Conservation (phyloP, 2,888 invertebrate species). For the Platypus cylindrus region DNA sequence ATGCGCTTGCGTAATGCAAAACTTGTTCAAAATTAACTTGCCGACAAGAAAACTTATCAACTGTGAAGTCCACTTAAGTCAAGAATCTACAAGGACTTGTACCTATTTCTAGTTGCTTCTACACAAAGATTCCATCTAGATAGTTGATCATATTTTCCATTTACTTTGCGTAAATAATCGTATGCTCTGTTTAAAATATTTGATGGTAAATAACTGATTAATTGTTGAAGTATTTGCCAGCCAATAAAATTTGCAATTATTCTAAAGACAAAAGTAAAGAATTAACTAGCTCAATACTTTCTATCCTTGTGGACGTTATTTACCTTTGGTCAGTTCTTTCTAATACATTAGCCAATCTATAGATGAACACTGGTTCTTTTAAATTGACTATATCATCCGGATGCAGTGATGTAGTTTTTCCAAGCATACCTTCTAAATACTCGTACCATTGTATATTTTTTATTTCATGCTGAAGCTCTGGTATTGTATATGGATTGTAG, state of each 20-base stretch:
- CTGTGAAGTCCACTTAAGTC: too few species aligned
- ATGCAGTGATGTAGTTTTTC: conserved; percentile 22
- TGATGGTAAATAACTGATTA: conserved; percentile 26
- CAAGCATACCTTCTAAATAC: conserved; percentile 27
- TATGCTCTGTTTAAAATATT: conserved; percentile 22
- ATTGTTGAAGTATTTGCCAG: conserved; percentile 27
- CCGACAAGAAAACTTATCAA: too few species aligned
- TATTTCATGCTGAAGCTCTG: conserved; percentile 38
- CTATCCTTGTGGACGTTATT: background rate
- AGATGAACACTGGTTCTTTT: conserved; percentile 25
- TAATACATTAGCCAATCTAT: conserved; percentile 23
- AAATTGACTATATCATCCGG: conserved; percentile 28
- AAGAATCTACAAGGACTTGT: too few species aligned
- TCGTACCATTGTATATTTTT: conserved; percentile 29
- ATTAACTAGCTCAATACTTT: background rate
- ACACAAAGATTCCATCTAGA: conserved; percentile 24
- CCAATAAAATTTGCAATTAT: conserved; percentile 30
- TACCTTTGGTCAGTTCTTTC: conserved; percentile 28
- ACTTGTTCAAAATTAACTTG: too few species aligned
- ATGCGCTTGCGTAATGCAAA: too few species aligned
- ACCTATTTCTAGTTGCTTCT: conserved; percentile 21
- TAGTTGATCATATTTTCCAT: conserved; percentile 18
- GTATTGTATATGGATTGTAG: conserved; percentile 25
- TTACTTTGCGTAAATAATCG: conserved; percentile 22
- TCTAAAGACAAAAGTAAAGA: conserved; percentile 17